Evolutionary conservation across 1,140 invertebrate genomes (phyloP).

Genomic region (Luehdorfia chinensis): DNA sequence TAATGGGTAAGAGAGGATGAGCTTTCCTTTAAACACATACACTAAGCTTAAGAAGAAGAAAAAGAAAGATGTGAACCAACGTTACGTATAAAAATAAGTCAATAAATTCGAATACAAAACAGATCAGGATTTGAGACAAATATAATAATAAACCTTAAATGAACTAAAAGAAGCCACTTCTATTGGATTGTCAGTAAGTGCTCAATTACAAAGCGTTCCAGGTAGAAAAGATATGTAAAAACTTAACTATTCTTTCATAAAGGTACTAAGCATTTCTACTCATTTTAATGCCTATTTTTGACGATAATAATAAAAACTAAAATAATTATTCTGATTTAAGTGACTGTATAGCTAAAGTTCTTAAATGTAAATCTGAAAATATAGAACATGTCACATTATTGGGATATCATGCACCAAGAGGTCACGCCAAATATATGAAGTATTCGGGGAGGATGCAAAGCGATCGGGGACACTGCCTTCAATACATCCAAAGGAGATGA

Average conservation of each 20-base stretch:
- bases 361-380: constrained; percentile 32
- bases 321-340: constrained; percentile 36
- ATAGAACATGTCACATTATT: constrained; percentile 40
- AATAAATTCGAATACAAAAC: constrained; percentile 19
- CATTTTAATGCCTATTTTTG: constrained; percentile 39
- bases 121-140: constrained; percentile 25
- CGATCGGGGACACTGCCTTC: constrained; percentile 75
- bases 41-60: constrained; percentile 9
- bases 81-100: constrained; percentile 3
- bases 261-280: constrained; percentile 64
- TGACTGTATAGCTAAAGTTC: constrained; percentile 38
- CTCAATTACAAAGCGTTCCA: constrained; percentile 59
- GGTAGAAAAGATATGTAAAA: constrained; percentile 33
- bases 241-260: constrained; percentile 30
- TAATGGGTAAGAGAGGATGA: background rate
- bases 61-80: constrained; percentile 4
- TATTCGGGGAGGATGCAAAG: constrained; percentile 72
- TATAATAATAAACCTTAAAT: constrained; percentile 44
- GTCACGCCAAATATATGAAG: constrained; percentile 73
- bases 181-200: constrained; percentile 50
- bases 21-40: background rate
- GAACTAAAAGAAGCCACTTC: constrained; percentile 61
- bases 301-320: constrained; percentile 44
- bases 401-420: constrained; percentile 73
- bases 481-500: constrained; percentile 73